phyloP scores from a whole-genome alignment of 1,140 invertebrate genomes.

The Calephelis virginiensis region DNA sequence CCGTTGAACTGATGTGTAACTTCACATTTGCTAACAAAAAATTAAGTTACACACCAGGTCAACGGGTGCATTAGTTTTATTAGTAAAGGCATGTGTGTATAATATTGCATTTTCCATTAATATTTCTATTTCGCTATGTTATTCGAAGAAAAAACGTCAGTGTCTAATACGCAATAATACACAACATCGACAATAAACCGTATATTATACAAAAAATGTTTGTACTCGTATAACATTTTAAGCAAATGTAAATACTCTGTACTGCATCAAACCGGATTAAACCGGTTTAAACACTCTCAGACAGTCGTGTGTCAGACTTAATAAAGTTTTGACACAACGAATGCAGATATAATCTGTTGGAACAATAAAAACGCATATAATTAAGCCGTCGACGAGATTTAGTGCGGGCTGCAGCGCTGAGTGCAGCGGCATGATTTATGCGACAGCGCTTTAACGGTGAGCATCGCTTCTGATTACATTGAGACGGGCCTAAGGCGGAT shows the following conservation, averaged over 20 bases:
- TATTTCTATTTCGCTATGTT: no score
- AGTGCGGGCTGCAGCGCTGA: constrained; percentile 10
- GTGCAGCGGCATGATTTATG: constrained; percentile 15
- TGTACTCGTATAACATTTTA: no score
- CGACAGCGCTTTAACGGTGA: constrained; percentile 2
- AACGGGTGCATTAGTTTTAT: no score
- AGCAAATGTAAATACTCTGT: not conserved
- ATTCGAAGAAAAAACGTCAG: no score
- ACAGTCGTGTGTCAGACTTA: constrained; percentile 2
- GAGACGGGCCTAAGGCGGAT: constrained; percentile 8
- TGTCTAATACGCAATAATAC: no score
- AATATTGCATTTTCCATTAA: no score
- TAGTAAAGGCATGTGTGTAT: no score
- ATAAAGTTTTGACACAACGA: constrained; percentile 7
- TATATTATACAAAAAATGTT: no score
- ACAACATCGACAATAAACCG: no score
- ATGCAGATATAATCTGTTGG: constrained; percentile 18
- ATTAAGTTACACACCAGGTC: no score
- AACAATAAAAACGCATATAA: constrained; percentile 28
- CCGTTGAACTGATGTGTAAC: no score
- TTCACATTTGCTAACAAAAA: no score
- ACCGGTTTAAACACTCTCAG: constrained; percentile 11
- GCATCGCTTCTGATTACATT: constrained; percentile 3
- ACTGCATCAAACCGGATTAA: not conserved
- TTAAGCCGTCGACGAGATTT: constrained; percentile 28